phyloP scores from a whole-genome alignment of 2,888 invertebrate genomes.

The Drosophila niveifrons region DNA sequence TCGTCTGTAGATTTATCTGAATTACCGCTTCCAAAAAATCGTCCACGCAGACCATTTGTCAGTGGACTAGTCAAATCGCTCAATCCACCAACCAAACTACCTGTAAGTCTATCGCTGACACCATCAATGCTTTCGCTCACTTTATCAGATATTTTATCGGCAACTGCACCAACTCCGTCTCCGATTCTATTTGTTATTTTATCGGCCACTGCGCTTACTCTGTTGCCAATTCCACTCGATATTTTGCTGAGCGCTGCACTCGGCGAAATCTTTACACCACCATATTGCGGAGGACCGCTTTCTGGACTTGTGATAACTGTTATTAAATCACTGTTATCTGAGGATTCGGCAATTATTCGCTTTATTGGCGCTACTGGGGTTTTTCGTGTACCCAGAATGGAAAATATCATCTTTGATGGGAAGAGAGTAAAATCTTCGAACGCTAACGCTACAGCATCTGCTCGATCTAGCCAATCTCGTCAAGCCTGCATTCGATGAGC shows the following conservation, averaged over 20 bases:
- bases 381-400: slow-evolving; percentile 12
- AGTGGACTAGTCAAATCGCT: not conserved
- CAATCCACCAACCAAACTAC: not conserved
- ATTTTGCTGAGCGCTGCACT: not conserved
- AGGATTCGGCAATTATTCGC: slow-evolving; percentile 12
- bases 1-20: too few relatives aligned
- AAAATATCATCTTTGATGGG: slow-evolving; percentile 2
- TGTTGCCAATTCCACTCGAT: not conserved
- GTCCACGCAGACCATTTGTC: too few relatives aligned
- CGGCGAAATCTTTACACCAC: too few relatives aligned
- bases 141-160: too few relatives aligned
- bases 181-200: not conserved
- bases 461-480: slow-evolving; percentile 20
- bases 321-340: slow-evolving; percentile 42
- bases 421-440: not conserved
- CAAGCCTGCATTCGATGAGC: slow-evolving; percentile 29
- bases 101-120: too few relatives aligned
- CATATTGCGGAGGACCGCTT: not conserved
- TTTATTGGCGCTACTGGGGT: not conserved
- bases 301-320: slow-evolving; percentile 39
- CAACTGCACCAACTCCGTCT: not conserved
- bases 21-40: too few relatives aligned
- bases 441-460: slow-evolving; percentile 1
- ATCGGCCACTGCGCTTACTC: not conserved
- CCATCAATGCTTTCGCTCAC: too few relatives aligned